A percentile compares a stretch with the other conserved stretches of the same genome.
Conservation (phyloP, 1,140 invertebrate species). For the Bombus breviceps region DNA sequence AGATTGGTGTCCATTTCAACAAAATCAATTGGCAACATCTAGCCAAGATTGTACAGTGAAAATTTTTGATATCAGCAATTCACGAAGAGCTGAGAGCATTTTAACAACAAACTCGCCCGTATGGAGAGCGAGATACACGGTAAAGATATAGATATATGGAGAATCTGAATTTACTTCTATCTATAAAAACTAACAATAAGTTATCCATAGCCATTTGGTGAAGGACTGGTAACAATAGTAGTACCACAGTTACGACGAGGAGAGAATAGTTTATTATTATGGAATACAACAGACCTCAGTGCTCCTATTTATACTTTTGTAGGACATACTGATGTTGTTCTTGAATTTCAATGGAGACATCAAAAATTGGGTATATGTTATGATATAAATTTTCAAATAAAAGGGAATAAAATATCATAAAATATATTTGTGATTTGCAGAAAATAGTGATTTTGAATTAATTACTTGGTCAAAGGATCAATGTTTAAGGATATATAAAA, state of each 20-base stretch:
- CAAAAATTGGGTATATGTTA: constrained; percentile 82
- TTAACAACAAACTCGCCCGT: constrained; percentile 94
- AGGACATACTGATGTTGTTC: constrained; percentile 95
- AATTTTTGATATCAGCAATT: constrained; percentile 95
- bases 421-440: constrained; percentile 72
- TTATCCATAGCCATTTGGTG: constrained; percentile 90
- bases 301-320: constrained; percentile 93
- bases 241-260: constrained; percentile 91
- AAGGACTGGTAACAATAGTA: constrained; percentile 94
- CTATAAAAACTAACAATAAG: neutral
- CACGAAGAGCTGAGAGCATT: constrained; percentile 90
- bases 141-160: constrained; percentile 74
- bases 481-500: constrained; percentile 94
- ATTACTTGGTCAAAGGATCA: constrained; percentile 98
- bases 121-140: constrained; percentile 95
- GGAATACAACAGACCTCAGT: constrained; percentile 89
- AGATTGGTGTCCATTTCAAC: constrained; percentile 94
- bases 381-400: neutral
- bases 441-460: constrained; percentile 90
- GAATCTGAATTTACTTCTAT: neutral
- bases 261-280: constrained; percentile 92
- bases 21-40: constrained; percentile 94
- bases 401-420: neutral
- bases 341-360: constrained; percentile 96
- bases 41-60: constrained; percentile 97